These are phyloP conservation scores for Himalopsyche japonica DNA, from an alignment of 2,888 invertebrate species.

Conservation along the genomic window DNA sequence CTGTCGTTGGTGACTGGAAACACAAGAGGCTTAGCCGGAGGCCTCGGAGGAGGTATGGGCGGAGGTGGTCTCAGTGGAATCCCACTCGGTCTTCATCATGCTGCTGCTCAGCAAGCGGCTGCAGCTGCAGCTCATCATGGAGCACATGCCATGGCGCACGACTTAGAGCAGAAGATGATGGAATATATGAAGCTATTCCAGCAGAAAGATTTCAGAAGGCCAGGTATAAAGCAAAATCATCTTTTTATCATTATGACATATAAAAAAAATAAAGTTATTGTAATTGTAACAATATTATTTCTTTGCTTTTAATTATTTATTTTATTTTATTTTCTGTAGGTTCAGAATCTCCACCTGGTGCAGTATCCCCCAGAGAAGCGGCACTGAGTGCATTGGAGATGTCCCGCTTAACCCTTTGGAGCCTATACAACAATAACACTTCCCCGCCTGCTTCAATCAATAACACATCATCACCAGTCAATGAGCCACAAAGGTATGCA, in stretches of 20 bases:
- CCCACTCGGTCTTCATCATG: slow-evolving; percentile 38
- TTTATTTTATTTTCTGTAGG: slow-evolving; percentile 43
- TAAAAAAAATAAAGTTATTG: too few relatives aligned
- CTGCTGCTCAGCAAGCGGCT: slow-evolving; percentile 50
- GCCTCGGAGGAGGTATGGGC: slow-evolving; percentile 55
- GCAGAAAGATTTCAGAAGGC: slow-evolving; percentile 44
- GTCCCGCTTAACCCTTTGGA: slow-evolving; percentile 80
- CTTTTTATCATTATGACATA: background rate
- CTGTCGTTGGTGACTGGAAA: slow-evolving; percentile 69
- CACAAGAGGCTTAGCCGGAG: slow-evolving; percentile 44
- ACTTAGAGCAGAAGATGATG: slow-evolving; percentile 76
- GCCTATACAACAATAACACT: slow-evolving; percentile 75
- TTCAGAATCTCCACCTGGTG: slow-evolving; percentile 53
- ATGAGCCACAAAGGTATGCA: slow-evolving; percentile 54
- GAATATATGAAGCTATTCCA: slow-evolving; percentile 78
- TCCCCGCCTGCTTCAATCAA: slow-evolving; percentile 54
- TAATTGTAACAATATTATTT: too few relatives aligned
- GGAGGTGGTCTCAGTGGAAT: slow-evolving; percentile 60
- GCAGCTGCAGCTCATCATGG: slow-evolving; percentile 57
- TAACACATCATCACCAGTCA: slow-evolving; percentile 50
- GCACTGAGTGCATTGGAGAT: slow-evolving; percentile 74
- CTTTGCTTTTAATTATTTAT: background rate
- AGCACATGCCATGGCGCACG: slow-evolving; percentile 66
- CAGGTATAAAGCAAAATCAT: slow-evolving; percentile 15
- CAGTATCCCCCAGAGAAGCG: slow-evolving; percentile 59